Evolutionary conservation across 2,113 vertebrate genomes (phyloP).

Genomic region (Opisthocomus hoazin): DNA sequence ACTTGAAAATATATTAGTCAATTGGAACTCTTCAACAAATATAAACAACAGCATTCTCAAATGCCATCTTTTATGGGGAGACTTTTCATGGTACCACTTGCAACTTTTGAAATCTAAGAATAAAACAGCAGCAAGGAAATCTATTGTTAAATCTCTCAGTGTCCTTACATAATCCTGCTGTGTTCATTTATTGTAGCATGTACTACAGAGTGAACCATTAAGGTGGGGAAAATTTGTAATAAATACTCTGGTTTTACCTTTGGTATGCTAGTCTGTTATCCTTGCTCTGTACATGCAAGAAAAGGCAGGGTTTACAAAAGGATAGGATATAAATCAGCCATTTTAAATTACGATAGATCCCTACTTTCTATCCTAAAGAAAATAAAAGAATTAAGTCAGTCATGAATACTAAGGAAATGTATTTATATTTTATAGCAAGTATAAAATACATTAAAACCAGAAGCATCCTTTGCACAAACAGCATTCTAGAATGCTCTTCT

Average conservation of each 20-base stretch:
- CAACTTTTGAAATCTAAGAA: neutral
- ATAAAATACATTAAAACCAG: conserved; percentile 10
- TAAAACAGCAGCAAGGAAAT: neutral
- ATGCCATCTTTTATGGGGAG: neutral
- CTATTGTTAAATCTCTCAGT: neutral
- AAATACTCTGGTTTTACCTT: neutral
- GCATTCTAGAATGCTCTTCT: neutral
- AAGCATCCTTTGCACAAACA: neutral
- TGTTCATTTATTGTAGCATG: neutral
- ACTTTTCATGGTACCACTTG: neutral
- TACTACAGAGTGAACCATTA: neutral
- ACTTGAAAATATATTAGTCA: neutral
- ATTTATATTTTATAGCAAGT: conserved; percentile 17
- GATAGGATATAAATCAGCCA: neutral
- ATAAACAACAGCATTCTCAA: neutral
- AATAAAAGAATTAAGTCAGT: neutral
- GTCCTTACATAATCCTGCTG: neutral
- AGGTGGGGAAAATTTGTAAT: neutral
- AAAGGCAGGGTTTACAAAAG: neutral
- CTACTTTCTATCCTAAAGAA: neutral
- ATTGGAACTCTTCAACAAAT: neutral
- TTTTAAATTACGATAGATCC: neutral
- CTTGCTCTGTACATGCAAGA: neutral
- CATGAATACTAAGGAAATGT: neutral
- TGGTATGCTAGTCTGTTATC: neutral